A percentile compares a stretch with the other conserved stretches of the same genome.
Conservation (phyloP, 2,797 vertebrate species). For the Sebastolobus alascanus region DNA sequence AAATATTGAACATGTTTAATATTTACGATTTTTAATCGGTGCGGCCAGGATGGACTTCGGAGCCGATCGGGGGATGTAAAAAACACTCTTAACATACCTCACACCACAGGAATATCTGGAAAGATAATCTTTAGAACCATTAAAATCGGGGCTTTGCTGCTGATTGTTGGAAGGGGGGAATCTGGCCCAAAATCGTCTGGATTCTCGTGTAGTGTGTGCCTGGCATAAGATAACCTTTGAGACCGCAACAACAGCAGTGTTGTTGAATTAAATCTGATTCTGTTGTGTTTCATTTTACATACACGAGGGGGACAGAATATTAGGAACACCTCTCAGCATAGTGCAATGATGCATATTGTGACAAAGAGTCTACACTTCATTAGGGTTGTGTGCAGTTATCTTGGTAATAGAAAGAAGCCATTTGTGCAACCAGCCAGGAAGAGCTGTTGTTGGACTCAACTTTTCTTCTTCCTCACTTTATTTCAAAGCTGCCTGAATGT, state of each 20-base stretch:
- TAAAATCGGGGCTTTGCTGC: not conserved
- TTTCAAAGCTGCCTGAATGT: slow-evolving; percentile 23
- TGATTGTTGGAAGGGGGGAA: too few relatives aligned
- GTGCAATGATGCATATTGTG: not conserved
- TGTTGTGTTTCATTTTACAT: not conserved
- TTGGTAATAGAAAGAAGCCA: slow-evolving; percentile 2
- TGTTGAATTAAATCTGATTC: not conserved
- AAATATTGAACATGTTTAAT: too few relatives aligned
- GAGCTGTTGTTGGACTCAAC: slow-evolving; percentile 1
- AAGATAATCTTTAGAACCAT: not conserved
- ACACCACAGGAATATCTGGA: too few relatives aligned
- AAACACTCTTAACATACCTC: too few relatives aligned
- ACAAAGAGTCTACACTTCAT: not conserved
- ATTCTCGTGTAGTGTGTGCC: too few relatives aligned
- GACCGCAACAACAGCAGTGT: not conserved
- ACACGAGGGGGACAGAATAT: not conserved
- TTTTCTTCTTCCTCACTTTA: slow-evolving; percentile 3
- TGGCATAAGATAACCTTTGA: not conserved
- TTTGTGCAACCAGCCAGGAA: slow-evolving; percentile 11
- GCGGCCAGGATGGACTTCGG: too few relatives aligned
- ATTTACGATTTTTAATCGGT: too few relatives aligned
- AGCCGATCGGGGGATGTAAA: too few relatives aligned
- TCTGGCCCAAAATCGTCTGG: too few relatives aligned
- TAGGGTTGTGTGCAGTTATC: not conserved
- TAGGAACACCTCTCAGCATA: not conserved